A percentile compares a stretch with the other conserved stretches of the same genome.
phyloP scores from a whole-genome alignment of 2,797 vertebrate species.

The Carduelis carduelis region DNA sequence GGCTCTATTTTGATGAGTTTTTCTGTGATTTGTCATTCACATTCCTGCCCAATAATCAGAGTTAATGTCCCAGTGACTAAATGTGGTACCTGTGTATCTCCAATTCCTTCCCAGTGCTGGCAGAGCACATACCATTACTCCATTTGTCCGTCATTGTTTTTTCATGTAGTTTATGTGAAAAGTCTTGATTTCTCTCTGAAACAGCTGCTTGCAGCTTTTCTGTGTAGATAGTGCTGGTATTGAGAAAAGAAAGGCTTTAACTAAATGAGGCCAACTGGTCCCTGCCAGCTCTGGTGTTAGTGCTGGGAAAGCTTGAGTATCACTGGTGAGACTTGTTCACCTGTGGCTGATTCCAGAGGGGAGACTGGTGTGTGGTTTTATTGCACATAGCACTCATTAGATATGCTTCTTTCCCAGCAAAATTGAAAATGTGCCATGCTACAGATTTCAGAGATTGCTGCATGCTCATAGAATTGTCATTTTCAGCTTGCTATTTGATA shows the following conservation, averaged over 20 bases:
- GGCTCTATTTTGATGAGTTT: not conserved
- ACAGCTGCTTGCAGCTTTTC: not conserved
- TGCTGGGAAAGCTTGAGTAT: not conserved
- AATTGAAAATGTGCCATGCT: not conserved
- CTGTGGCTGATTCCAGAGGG: not conserved
- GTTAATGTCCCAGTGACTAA: not conserved
- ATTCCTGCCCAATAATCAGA: not conserved
- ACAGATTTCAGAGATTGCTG: not conserved
- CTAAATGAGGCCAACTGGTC: not conserved
- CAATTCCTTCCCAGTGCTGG: not conserved
- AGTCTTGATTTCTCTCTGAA: not conserved
- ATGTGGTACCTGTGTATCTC: not conserved
- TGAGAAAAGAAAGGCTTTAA: not conserved
- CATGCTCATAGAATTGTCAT: not conserved
- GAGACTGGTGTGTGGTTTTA: not conserved
- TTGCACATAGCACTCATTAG: not conserved
- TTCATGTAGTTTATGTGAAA: not conserved
- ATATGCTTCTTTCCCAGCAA: not conserved
- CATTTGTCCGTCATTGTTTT: not conserved
- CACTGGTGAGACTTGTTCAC: not conserved
- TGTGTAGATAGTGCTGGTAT: not conserved
- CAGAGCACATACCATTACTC: not conserved
- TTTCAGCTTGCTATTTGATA: not conserved
- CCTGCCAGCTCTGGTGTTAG: not conserved
- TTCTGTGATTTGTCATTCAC: not conserved